phyloP scores from a whole-genome alignment of 2,797 vertebrate species.

The Phyllotis vaccarum region DNA sequence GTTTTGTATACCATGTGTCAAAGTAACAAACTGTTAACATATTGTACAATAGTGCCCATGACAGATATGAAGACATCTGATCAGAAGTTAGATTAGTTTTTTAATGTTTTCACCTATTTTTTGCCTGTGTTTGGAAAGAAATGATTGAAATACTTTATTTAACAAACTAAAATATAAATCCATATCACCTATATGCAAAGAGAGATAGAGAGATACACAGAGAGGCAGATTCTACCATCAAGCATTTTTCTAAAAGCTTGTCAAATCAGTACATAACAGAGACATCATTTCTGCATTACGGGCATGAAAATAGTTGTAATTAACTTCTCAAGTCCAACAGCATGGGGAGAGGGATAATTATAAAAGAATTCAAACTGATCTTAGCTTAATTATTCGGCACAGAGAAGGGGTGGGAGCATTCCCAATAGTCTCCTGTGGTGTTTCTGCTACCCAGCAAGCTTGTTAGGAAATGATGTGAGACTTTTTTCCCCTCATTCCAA shows the following conservation, averaged over 20 bases:
- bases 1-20: constrained; percentile 9
- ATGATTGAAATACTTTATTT: constrained; percentile 47
- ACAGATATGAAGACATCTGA: background rate
- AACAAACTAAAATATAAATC: background rate
- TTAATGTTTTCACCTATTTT: constrained; percentile 35
- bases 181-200: background rate
- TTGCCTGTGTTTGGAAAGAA: background rate
- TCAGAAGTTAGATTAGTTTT: background rate
- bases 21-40: background rate
- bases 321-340: constrained; percentile 88
- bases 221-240: background rate
- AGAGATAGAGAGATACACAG: background rate
- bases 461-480: constrained; percentile 32
- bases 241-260: constrained; percentile 68
- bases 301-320: constrained; percentile 88
- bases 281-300: constrained; percentile 87
- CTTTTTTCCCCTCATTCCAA: constrained; percentile 30
- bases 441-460: constrained; percentile 61
- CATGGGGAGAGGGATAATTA: constrained; percentile 86
- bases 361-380: constrained; percentile 85
- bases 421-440: constrained; percentile 77
- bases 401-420: constrained; percentile 64
- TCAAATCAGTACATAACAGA: constrained; percentile 83
- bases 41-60: background rate
- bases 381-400: constrained; percentile 85